Evolutionary conservation across 2,113 vertebrate species (phyloP).

Genomic region (Danionella cerebrum): DNA sequence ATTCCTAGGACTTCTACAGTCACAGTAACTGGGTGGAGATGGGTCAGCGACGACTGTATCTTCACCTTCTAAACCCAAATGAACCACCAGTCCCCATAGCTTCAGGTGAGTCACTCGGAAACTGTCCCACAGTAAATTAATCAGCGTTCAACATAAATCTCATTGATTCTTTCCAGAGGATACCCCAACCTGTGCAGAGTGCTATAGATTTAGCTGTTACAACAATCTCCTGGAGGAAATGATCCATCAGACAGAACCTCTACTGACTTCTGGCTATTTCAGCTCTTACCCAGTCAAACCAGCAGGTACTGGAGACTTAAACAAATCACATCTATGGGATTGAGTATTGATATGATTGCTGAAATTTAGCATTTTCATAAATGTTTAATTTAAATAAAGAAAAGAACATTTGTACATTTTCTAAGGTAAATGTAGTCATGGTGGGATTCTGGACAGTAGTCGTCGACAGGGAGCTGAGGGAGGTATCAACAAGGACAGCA

Average conservation of each 20-base stretch:
- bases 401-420: not conserved
- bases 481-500: constrained; percentile 83
- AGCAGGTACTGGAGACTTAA: constrained; percentile 39
- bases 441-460: constrained; percentile 74
- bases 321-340: no score
- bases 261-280: constrained; percentile 76
- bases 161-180: constrained; percentile 43
- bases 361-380: no score
- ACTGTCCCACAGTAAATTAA: not conserved
- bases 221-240: constrained; percentile 55
- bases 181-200: constrained; percentile 60
- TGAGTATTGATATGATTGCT: no score
- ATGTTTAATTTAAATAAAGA: no score
- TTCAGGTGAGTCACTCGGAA: constrained; percentile 51
- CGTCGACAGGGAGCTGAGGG: constrained; percentile 61
- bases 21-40: constrained; percentile 87
- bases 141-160: not conserved
- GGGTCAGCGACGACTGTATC: constrained; percentile 64
- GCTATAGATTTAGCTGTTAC: constrained; percentile 57
- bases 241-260: constrained; percentile 18
- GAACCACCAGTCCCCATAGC: constrained; percentile 63
- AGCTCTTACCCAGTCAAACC: constrained; percentile 64
- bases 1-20: constrained; percentile 79
- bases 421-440: constrained; percentile 81
- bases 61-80: constrained; percentile 67